Percentiles rank a stretch among this genome's conserved stretches.
Conservation (phyloP, 2,888 invertebrate species). For the Drosophila kanekoi region DNA sequence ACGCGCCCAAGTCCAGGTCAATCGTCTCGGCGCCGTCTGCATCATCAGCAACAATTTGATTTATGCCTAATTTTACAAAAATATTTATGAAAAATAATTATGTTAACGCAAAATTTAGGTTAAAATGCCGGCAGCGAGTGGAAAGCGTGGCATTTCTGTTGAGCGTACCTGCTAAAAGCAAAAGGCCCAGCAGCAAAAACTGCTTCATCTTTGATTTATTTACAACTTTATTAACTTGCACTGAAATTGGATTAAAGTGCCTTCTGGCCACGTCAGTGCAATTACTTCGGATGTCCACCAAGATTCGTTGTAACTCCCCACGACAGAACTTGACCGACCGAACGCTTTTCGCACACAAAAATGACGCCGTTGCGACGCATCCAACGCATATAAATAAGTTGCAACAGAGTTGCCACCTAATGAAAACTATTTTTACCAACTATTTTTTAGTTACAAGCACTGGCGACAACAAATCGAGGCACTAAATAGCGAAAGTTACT, state of each 20-base stretch:
- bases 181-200: constrained; percentile 75
- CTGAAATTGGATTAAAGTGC: constrained; percentile 33
- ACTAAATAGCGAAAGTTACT: too few species aligned
- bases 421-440: constrained; percentile 8
- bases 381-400: constrained; percentile 49
- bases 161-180: constrained; percentile 81
- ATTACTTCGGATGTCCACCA: constrained; percentile 27
- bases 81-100: not conserved
- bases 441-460: constrained; percentile 38
- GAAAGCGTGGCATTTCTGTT: constrained; percentile 30
- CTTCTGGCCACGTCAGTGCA: constrained; percentile 69
- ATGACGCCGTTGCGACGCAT: constrained; percentile 39
- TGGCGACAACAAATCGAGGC: not conserved
- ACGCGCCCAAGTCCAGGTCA: constrained; percentile 93
- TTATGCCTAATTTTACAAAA: constrained; percentile 63
- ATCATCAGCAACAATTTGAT: constrained; percentile 75
- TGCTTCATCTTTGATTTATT: constrained; percentile 78
- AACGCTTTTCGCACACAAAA: constrained; percentile 54
- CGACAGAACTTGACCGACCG: constrained; percentile 27
- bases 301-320: constrained; percentile 10
- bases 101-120: constrained; percentile 48
- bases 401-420: constrained; percentile 32
- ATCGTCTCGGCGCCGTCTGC: constrained; percentile 86
- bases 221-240: constrained; percentile 22
- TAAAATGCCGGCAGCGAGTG: constrained; percentile 59